These are phyloP conservation scores for Lepidotrigona ventralis DNA, from an alignment of 1,140 invertebrate species.

Conservation along the genomic window DNA sequence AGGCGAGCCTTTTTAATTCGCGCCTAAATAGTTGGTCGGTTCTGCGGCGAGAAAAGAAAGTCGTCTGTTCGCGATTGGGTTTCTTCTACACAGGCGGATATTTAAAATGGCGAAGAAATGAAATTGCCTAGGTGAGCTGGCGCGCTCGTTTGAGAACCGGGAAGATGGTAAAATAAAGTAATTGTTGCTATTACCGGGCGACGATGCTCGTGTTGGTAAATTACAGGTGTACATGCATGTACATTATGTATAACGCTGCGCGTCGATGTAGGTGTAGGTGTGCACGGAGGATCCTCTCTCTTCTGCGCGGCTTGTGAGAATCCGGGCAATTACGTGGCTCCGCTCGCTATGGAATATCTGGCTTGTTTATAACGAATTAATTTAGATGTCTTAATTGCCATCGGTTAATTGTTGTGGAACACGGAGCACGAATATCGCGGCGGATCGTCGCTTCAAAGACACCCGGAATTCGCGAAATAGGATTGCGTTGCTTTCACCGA, in stretches of 20 bases:
- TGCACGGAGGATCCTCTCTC: conserved; percentile 33
- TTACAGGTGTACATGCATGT: conserved; percentile 47
- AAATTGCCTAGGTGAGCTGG: conserved; percentile 61
- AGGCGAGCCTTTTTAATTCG: conserved; percentile 16
- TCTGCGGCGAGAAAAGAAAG: conserved; percentile 53
- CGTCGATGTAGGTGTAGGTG: conserved; percentile 37
- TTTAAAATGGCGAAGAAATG: conserved; percentile 72
- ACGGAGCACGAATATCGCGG: conserved; percentile 36
- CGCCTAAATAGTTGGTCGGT: conserved; percentile 32
- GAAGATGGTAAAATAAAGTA: conserved; percentile 78
- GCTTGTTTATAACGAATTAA: conserved; percentile 75
- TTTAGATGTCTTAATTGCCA: conserved; percentile 79
- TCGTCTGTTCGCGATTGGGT: conserved; percentile 1
- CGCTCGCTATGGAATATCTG: conserved; percentile 52
- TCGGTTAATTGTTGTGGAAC: conserved; percentile 76
- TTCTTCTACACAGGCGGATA: conserved; percentile 28
- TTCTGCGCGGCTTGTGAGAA: conserved; percentile 73
- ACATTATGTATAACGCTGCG: conserved; percentile 23
- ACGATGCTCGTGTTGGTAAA: conserved; percentile 46
- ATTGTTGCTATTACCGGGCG: conserved; percentile 76
- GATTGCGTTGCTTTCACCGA: conserved; percentile 59
- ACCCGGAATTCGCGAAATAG: conserved; percentile 56
- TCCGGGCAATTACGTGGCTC: conserved; percentile 75
- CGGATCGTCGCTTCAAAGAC: conserved; percentile 55
- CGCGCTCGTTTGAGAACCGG: conserved; percentile 70